Evolutionary conservation across 2,888 invertebrate species (phyloP), one percentile per base, ranked within the genome.

Genomic region (Chrysolina americana): DNA sequence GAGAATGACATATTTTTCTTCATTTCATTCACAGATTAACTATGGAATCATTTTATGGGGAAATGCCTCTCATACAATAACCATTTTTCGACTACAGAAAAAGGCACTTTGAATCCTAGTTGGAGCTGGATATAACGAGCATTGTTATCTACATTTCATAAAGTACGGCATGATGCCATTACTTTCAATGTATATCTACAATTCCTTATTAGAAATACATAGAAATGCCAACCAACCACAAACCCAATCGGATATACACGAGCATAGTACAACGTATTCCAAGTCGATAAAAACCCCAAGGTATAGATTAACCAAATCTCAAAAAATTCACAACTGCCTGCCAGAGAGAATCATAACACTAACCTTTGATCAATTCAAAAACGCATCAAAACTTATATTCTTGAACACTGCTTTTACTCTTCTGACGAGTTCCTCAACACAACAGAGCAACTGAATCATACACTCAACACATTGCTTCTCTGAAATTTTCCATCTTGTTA

Each of bases 171-270:
- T 48, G 15, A 48, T 48, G 15, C 9, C 48, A 6, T 48, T n/a
- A 48, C 48, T n/a, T 15, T n/a, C 48, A 48, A 13, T 48, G 15
- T 48, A 48, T n/a, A 48, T 48, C 48, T n/a, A 48, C 48, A 48
- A 48, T 48, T 48, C 48, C 48, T 48, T 5, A 48, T 48, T 13
- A 48, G 48, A 48, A 48, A 48, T 48, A n/a, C n/a, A 48, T 15
- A 48, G 48, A 48, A 48, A 48, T 48, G n/a, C 15, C 48, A 48
- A 48, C 48, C 48, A 48, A 15, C 15, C n/a, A 48, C 48, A 48
- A 48, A n/a, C 48, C 1, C 48, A 44, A 13, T 44, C 44, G n/a
- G 48, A 48, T 48, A 48, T 48, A 48, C 48, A 48, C 15, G 48
- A 48, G 48, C 48, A 48, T 48, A 48, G 15, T 48, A 48, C n/a